Percentiles rank a stretch among this genome's conserved stretches.
Conservation (phyloP, 1,140 invertebrate genomes). For the Thaumetopoea pityocampa region DNA sequence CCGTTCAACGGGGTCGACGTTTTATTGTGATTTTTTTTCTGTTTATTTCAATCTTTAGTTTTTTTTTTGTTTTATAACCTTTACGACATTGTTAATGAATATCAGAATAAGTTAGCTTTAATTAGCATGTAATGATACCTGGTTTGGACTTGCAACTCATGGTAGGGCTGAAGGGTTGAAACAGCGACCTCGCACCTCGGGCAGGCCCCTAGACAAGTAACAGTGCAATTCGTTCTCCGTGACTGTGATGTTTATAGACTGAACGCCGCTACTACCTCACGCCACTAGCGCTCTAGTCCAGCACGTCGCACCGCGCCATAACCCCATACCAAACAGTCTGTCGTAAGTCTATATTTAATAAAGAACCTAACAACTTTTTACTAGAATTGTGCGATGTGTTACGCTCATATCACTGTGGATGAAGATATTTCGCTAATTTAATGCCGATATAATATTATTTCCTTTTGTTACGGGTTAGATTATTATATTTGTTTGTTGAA, state of each 20-base stretch:
- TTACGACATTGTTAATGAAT: conserved; percentile 68
- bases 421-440: conserved; percentile 50
- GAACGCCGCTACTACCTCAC: conserved; percentile 74
- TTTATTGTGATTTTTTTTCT: conserved; percentile 69
- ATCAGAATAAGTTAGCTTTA: conserved; percentile 67
- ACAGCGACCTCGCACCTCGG: conserved; percentile 36
- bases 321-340: conserved; percentile 17
- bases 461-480: conserved; percentile 53
- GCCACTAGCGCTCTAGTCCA: conserved; percentile 69
- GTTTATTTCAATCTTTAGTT: conserved; percentile 64
- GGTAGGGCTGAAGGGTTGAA: conserved; percentile 41
- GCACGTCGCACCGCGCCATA: conserved; percentile 45
- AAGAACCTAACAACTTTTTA: not conserved
- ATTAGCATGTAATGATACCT: conserved; percentile 51
- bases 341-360: conserved; percentile 1
- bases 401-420: conserved; percentile 50
- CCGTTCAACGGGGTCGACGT: conserved; percentile 50
- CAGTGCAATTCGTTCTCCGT: conserved; percentile 73
- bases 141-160: conserved; percentile 51
- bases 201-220: conserved; percentile 59
- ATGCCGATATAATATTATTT: conserved; percentile 35
- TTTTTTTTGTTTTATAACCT: conserved; percentile 70
- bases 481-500: conserved; percentile 51
- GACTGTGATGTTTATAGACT: conserved; percentile 76
- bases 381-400: conserved; percentile 22